Evolutionary conservation across 2,888 invertebrate species (phyloP).

Genomic region (Seira ritae): DNA sequence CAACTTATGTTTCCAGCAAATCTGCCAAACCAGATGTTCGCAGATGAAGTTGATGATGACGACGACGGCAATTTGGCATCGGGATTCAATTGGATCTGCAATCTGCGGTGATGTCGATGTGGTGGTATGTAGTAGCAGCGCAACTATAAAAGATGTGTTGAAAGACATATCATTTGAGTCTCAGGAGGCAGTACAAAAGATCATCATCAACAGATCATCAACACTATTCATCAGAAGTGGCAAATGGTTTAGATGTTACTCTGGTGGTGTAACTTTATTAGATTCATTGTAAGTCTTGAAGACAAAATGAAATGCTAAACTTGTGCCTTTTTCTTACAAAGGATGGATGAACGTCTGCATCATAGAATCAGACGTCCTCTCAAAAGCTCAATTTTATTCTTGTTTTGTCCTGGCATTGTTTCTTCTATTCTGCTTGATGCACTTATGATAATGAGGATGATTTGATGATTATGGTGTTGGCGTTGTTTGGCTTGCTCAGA

Average conservation of each 20-base stretch:
- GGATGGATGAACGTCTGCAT: no score
- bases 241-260: constrained; percentile 8
- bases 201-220: constrained; percentile 15
- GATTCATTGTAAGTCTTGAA: no score
- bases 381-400: no score
- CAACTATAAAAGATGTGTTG: constrained; percentile 6
- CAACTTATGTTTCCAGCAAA: constrained; percentile 13
- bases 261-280: not conserved
- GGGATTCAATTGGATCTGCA: not conserved
- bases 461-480: constrained; percentile 33
- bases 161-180: constrained; percentile 21
- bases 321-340: no score
- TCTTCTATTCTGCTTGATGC: constrained; percentile 13
- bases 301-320: no score
- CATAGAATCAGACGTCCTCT: no score
- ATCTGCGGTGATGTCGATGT: no score
- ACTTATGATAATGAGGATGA: constrained; percentile 42
- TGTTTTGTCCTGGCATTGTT: no score
- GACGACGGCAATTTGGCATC: constrained; percentile 23
- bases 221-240: not conserved
- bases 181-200: not conserved
- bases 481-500: not conserved
- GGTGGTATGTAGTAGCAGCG: constrained; percentile 7
- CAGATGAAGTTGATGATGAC: constrained; percentile 1
- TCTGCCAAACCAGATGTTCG: constrained; percentile 25